Conservation (phyloP, 2,113 vertebrate genomes). For the Hassar affinis region DNA sequence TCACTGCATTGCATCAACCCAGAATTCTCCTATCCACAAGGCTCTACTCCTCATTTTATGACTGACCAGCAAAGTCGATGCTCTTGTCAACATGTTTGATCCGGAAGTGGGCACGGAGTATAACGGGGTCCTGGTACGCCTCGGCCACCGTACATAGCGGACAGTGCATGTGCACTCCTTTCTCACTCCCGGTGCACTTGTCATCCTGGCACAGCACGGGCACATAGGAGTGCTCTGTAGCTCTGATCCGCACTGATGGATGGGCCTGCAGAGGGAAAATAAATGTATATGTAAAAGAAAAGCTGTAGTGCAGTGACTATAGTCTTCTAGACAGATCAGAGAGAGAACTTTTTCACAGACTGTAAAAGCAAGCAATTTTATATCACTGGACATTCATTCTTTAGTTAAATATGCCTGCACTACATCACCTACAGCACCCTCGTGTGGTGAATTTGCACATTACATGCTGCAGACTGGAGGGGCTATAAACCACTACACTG, state of each 20-base stretch:
- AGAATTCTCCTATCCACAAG: not conserved
- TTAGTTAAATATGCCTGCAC: not conserved
- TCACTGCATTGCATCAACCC: not conserved
- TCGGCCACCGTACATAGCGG: conserved; percentile 57
- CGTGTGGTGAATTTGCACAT: not conserved
- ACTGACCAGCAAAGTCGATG: conserved; percentile 61
- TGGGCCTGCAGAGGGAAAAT: conserved; percentile 48
- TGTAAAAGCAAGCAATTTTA: not conserved
- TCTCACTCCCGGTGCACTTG: conserved; percentile 51
- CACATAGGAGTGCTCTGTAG: conserved; percentile 54
- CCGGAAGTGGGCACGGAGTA: conserved; percentile 59
- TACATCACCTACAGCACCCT: not conserved
- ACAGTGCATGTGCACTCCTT: conserved; percentile 61
- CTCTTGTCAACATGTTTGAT: conserved; percentile 63
- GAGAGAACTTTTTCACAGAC: not conserved
- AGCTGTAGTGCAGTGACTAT: not conserved
- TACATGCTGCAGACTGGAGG: not conserved
- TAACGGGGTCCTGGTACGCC: conserved; percentile 58
- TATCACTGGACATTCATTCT: not conserved
- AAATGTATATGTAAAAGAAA: too few relatives aligned
- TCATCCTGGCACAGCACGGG: conserved; percentile 60
- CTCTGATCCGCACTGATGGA: conserved; percentile 58
- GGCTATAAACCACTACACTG: not conserved
- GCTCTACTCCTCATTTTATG: not conserved
- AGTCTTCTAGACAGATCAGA: not conserved